These are phyloP conservation scores for Platyura marginata DNA, from an alignment of 1,140 invertebrate species.

Conservation along the genomic window DNA sequence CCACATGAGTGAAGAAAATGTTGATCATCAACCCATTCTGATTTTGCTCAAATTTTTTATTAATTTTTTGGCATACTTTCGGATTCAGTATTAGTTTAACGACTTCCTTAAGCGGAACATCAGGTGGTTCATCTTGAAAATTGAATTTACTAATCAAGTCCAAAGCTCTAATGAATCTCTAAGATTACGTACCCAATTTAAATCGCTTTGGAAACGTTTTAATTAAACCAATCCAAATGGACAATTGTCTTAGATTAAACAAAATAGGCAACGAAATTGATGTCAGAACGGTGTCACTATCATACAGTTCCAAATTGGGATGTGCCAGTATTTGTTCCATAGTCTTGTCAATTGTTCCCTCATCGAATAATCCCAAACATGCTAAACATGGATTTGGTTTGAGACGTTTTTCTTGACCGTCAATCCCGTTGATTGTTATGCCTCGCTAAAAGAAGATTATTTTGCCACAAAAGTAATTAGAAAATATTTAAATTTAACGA, in stretches of 20 bases:
- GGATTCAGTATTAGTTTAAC: constrained; percentile 17
- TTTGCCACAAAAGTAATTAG: background rate
- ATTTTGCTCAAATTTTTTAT: constrained; percentile 16
- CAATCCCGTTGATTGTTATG: background rate
- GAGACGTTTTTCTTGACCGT: constrained; percentile 1
- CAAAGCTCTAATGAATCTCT: background rate
- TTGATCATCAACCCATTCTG: constrained; percentile 18
- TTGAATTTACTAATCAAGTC: background rate
- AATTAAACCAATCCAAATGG: constrained; percentile 24
- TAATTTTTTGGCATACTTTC: constrained; percentile 12
- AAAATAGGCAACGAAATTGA: constrained; percentile 24
- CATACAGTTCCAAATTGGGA: constrained; percentile 21
- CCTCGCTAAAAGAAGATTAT: constrained; percentile 2
- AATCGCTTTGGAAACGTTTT: constrained; percentile 18
- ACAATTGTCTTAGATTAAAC: constrained; percentile 24
- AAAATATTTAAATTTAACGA: constrained; percentile 5
- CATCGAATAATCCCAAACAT: background rate
- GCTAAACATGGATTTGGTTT: constrained; percentile 1
- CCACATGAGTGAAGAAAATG: constrained; percentile 12
- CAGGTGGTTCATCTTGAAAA: constrained; percentile 8
- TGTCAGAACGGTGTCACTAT: constrained; percentile 21
- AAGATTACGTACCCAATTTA: constrained; percentile 6
- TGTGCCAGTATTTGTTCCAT: constrained; percentile 19
- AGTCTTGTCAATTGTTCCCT: background rate
- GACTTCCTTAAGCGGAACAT: constrained; percentile 20